Evolutionary conservation across 2,888 invertebrate species (phyloP).

Genomic region (Macrophya annulata): DNA sequence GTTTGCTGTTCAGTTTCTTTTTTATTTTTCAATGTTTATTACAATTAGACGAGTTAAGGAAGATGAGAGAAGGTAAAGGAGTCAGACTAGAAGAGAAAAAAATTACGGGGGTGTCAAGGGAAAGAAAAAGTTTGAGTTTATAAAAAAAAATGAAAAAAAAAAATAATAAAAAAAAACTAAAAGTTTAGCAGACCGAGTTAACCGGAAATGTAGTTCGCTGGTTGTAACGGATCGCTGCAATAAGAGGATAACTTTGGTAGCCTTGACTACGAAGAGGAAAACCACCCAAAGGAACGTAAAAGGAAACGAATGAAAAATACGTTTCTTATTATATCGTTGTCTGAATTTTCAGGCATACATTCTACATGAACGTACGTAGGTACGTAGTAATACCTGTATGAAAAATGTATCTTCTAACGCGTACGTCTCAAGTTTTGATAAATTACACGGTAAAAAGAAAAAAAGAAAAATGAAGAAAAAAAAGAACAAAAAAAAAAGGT

Average conservation of each 20-base stretch:
- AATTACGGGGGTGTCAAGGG: background rate
- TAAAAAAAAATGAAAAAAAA: background rate
- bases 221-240: constrained; percentile 50
- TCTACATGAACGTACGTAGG: background rate
- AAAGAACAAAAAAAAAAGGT: background rate
- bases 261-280: constrained; percentile 19
- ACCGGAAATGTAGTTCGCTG: constrained; percentile 51
- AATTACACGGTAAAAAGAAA: background rate
- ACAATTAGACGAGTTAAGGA: background rate
- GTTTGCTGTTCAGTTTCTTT: background rate
- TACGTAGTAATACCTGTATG: background rate
- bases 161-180: constrained; percentile 33
- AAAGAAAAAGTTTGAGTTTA: constrained; percentile 26
- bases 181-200: constrained; percentile 49
- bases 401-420: constrained; percentile 44
- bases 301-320: constrained; percentile 29
- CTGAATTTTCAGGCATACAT: background rate
- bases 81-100: background rate
- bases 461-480: background rate
- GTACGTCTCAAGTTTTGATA: constrained; percentile 45
- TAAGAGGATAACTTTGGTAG: constrained; percentile 45
- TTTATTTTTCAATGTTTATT: constrained; percentile 16
- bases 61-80: background rate
- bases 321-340: constrained; percentile 38
- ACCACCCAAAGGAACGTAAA: constrained; percentile 22